phyloP scores from a whole-genome alignment of 2,797 vertebrate species.

The Clamator glandarius region DNA sequence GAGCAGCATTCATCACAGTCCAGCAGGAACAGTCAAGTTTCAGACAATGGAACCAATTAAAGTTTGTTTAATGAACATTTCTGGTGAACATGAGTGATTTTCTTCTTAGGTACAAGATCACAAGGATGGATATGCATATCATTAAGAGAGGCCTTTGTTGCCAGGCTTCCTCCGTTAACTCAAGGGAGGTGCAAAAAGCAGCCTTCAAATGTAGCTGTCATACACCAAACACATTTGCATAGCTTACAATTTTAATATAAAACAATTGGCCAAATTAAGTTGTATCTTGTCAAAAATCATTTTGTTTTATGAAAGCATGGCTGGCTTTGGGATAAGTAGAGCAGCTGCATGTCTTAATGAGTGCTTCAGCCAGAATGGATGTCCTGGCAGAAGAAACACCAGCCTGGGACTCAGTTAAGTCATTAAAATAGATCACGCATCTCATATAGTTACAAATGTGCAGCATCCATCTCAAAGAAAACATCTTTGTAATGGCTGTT shows the following conservation, averaged over 20 bases:
- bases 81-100: neutral
- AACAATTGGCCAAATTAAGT: neutral
- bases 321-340: neutral
- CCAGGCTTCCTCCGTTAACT: conserved; percentile 8
- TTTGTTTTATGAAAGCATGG: neutral
- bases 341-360: neutral
- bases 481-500: neutral
- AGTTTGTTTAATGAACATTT: conserved; percentile 50
- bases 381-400: neutral
- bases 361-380: neutral
- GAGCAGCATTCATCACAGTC: conserved; percentile 58
- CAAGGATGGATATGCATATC: neutral
- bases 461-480: neutral
- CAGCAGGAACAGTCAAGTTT: conserved; percentile 1
- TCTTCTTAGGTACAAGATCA: conserved; percentile 29
- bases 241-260: conserved; percentile 1
- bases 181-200: neutral
- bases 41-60: conserved; percentile 38
- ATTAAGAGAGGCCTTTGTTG: neutral
- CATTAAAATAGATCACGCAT: neutral
- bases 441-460: neutral
- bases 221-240: conserved; percentile 40
- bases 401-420: neutral
- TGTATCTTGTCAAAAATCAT: conserved; percentile 17
- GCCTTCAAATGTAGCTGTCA: neutral